Evolutionary conservation across 2,888 invertebrate genomes (phyloP), one percentile per base, ranked within the genome.

Genomic region (Pterostichus madidus): DNA sequence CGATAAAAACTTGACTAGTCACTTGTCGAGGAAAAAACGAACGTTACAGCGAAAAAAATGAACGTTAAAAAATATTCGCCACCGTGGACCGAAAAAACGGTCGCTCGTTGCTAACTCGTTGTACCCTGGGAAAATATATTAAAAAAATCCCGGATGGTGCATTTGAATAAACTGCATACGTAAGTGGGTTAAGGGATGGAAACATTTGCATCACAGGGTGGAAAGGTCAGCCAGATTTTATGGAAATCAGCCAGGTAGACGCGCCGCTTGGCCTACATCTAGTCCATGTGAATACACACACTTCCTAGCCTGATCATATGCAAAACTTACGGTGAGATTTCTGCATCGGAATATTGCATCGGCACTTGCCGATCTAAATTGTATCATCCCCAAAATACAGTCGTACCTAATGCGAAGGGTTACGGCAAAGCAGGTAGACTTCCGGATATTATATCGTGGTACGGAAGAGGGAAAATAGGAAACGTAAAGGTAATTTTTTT

Each of bases 131-230:
- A 83, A 83, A 77, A 68, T 83, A 68, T 49, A 64, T 77, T 61
- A 77, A 83, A 75, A 80, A 83, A 76, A 49, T 77, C 15, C 61
- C 17, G 35, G 35, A 76, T 52, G 52, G 52, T 77, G 68, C 68
- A 79, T 83, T 89, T 88, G 88, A 89, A 90, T 90, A 87, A 86
- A 87, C 86, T 88, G 89, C 89, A 89, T 89, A 89, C 86, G 88
- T 89, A 88, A 88, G 86, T 86, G 86, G 87, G 83, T 77, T 83
- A 80, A 80, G 80, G 80, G 80, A 80, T 86, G 84, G 85, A 85
- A 85, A 86, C 86, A 90, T 90, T 90, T 90, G 89, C 90, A 90
- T 90, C 88, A 88, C 73, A 79, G 85, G 86, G 87, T 87, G 85
- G 85, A 87, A 88, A 87, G 88, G 88, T 88, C 88, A 88, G 87